A percentile compares a stretch with the other conserved stretches of the same genome.
These are phyloP conservation scores for Calcarius lapponicus DNA, from an alignment of 2,797 vertebrate species.

Conservation along the genomic window DNA sequence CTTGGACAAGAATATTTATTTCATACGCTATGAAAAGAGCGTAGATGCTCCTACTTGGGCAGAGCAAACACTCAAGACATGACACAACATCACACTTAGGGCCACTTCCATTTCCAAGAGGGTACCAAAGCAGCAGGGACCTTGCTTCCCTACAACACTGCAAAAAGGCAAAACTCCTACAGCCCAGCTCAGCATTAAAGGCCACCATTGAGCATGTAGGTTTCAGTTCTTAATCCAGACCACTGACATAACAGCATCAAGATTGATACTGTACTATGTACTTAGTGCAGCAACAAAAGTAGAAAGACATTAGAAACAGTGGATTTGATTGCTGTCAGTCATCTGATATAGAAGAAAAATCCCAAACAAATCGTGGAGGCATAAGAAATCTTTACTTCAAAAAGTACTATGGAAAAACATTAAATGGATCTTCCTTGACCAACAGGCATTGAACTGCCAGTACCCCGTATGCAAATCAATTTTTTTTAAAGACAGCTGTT, in stretches of 20 bases:
- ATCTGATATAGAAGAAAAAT: background rate
- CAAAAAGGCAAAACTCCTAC: background rate
- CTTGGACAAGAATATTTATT: background rate
- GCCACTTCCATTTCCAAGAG: background rate
- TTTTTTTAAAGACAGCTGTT: background rate
- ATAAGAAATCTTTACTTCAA: background rate
- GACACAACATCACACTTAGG: rapidly evolving
- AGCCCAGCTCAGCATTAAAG: background rate
- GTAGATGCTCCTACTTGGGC: background rate
- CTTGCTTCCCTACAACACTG: background rate
- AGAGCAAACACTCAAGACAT: background rate
- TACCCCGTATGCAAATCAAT: background rate
- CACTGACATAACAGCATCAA: rapidly evolving
- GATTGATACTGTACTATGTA: background rate
- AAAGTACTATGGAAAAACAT: background rate
- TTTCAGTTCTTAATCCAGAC: background rate
- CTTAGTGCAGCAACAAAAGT: background rate
- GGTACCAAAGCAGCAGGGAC: background rate
- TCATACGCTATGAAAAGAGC: background rate
- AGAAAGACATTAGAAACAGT: background rate
- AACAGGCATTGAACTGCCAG: background rate
- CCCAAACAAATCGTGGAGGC: background rate
- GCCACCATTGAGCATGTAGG: background rate
- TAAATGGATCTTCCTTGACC: background rate
- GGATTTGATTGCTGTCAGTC: background rate